Conservation (phyloP, 2,888 invertebrate genomes). For the Eupithecia exiguata region DNA sequence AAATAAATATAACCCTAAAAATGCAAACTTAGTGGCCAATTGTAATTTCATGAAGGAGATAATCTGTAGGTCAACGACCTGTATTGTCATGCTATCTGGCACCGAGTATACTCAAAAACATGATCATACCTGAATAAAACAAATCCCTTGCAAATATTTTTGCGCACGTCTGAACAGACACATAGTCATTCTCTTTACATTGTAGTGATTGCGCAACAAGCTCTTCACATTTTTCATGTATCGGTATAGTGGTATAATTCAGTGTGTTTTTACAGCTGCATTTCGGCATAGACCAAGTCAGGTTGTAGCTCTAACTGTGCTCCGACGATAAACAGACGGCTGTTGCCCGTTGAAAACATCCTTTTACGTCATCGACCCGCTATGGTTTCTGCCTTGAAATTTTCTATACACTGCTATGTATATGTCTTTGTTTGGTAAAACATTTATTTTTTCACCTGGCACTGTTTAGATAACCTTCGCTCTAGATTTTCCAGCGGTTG, state of each 20-base stretch:
- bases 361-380: constrained; percentile 81
- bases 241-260: constrained; percentile 70
- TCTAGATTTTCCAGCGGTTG: constrained; percentile 19
- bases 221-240: constrained; percentile 46
- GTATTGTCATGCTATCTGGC: too few relatives aligned
- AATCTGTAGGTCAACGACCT: too few relatives aligned
- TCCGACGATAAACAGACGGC: constrained; percentile 81
- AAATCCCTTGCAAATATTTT: constrained; percentile 19
- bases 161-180: constrained; percentile 19
- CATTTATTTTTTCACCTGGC: constrained; percentile 33
- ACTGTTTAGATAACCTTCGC: constrained; percentile 31
- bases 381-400: constrained; percentile 66
- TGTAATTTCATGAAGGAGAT: too few relatives aligned
- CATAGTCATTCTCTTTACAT: constrained; percentile 21
- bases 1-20: too few relatives aligned
- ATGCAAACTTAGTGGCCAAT: too few relatives aligned
- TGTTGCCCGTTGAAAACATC: constrained; percentile 81
- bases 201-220: constrained; percentile 58
- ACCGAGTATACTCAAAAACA: background rate
- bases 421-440: constrained; percentile 56
- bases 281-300: constrained; percentile 70
- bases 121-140: background rate
- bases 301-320: constrained; percentile 75
- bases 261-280: constrained; percentile 80
- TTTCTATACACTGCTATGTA: constrained; percentile 51